Base-by-base conservation (phyloP, 2,888 invertebrate species). In the Odontocerum albicorne region DNA sequence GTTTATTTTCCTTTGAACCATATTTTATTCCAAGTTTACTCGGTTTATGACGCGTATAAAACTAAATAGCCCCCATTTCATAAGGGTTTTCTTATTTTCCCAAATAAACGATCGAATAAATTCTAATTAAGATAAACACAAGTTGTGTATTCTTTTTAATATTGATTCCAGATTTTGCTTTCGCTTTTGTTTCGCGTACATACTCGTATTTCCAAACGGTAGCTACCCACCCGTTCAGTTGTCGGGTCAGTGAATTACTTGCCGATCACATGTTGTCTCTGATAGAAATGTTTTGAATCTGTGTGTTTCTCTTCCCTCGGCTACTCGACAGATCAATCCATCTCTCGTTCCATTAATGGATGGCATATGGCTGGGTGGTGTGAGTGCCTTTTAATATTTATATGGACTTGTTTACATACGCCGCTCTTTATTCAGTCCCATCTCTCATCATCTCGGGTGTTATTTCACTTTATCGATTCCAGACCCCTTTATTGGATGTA, bases 331-430 rank as follows among this genome's bases (percentile, higher is more conserved):
- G 21, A 13, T 40, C n/a, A 19, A 40, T 40, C 40, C 40, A 40
- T 40, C 40, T 40, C 40, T 16, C 8, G 7, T 21, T 4, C 40
- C 21, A 21, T 40, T 40, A 40, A 40, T 40, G 40, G 21, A 19
- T 40, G 21, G 4, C 40, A 40, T 21, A 40, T 40, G 40, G 40
- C 40, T 27, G 10, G 6, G 27, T 10, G 4, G 10, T 27, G 4
- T 27, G 4, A 10, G 27, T 10, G 4, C 10, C 6, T 10, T 10
- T 27, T 27, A 27, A 27, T 27, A 27, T 27, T 27, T 27, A 27
- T 27, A 7, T 10, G 10, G 27, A 27, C 27, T 38, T 13, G 38
- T 17, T 38, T 15, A 40, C 40, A 40, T 40, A 20, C 19, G 17
- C 21, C 10, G 10, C 2, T 17, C 40, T 20, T 6, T 21, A 15